These are phyloP conservation scores for Melanotaenia parkinsoni DNA, from an alignment of 2,797 vertebrate genomes.

Conservation along the genomic window DNA sequence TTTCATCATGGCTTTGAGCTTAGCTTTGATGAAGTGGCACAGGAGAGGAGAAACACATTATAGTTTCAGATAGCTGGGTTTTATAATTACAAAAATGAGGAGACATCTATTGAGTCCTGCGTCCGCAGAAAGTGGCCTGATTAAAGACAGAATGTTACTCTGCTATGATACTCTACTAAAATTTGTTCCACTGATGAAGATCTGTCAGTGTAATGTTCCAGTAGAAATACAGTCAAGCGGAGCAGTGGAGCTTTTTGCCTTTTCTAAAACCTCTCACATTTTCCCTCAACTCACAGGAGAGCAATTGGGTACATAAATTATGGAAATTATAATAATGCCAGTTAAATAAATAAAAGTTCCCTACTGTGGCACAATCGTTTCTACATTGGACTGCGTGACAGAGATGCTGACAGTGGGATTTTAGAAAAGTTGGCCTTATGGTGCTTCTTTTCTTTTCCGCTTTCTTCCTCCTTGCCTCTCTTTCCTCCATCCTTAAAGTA, in stretches of 20 bases:
- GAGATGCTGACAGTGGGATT: slow-evolving; percentile 64
- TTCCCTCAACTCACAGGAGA: slow-evolving; percentile 45
- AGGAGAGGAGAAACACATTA: slow-evolving; percentile 34
- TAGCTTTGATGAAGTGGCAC: slow-evolving; percentile 35
- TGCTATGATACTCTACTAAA: slow-evolving; percentile 23
- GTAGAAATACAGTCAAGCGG: not conserved
- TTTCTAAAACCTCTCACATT: slow-evolving; percentile 49
- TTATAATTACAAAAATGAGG: slow-evolving; percentile 35
- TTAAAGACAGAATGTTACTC: slow-evolving; percentile 47
- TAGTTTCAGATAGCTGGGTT: slow-evolving; percentile 30
- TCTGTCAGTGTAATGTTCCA: slow-evolving; percentile 44
- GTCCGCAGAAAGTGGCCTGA: slow-evolving; percentile 50
- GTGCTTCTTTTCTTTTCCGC: slow-evolving; percentile 10
- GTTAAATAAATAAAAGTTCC: slow-evolving; percentile 43
- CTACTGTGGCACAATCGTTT: slow-evolving; percentile 50
- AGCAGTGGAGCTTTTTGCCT: slow-evolving; percentile 27
- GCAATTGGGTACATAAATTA: slow-evolving; percentile 58
- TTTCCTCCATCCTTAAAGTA: slow-evolving; percentile 5
- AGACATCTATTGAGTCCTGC: slow-evolving; percentile 38
- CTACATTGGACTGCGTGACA: slow-evolving; percentile 40
- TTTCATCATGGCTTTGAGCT: slow-evolving; percentile 37
- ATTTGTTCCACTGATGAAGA: slow-evolving; percentile 59
- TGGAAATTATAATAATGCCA: slow-evolving; percentile 68
- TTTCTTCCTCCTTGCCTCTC: slow-evolving; percentile 9
- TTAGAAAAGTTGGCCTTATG: slow-evolving; percentile 35